Base-by-base conservation (phyloP, 2,113 vertebrate genomes). In the Leucosticte australis region DNA sequence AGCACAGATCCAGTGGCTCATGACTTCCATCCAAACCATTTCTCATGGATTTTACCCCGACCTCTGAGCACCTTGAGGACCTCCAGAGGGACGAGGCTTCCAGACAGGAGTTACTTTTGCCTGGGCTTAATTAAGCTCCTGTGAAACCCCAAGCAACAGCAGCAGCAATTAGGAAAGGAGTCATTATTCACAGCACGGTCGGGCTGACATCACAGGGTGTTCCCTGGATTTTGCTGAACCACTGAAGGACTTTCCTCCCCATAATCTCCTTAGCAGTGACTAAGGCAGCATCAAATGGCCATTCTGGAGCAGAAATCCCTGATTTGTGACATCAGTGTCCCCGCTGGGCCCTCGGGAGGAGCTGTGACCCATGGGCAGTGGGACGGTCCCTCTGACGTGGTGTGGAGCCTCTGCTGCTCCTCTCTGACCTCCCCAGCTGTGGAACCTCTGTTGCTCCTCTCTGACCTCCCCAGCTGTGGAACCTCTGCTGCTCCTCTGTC, bases 71-170 rank as follows among this genome's bases (percentile, higher is more conserved):
- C 81, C 35, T 92, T 88, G 97, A 97, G 97, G 97, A 96, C 69
- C 93, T 96, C 87, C 44, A 79, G 92, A 62, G 92, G 96, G 95
- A 97, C 55, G 15, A 95, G 97, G 96, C 50, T 35, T 23, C 6
- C 78, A 96, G 96, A 97, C 64, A 81, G 47, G 42, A 93, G 70
- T 82, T 89, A 65, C 53, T 78, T 50, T 53, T 44, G 65, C 63
- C 78, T 76, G 52, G 81, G 57, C 71, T 97, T 97, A 96, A 98
- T 97, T 93, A 97, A 98, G 92, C 67, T 67, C 63, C 88, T 69
- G 79, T 42, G 73, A 52, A 89, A 63, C 17, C 69, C 84, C 91
- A 94, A 79, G 41, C 27, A 68, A 56, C n/a, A 56, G 52, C 52
- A 89, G 68, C 33, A 19, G 87, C 93, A 96, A 64, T 93, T 89